Conservation (phyloP, 2,113 vertebrate genomes). For the Ictalurus furcatus region DNA sequence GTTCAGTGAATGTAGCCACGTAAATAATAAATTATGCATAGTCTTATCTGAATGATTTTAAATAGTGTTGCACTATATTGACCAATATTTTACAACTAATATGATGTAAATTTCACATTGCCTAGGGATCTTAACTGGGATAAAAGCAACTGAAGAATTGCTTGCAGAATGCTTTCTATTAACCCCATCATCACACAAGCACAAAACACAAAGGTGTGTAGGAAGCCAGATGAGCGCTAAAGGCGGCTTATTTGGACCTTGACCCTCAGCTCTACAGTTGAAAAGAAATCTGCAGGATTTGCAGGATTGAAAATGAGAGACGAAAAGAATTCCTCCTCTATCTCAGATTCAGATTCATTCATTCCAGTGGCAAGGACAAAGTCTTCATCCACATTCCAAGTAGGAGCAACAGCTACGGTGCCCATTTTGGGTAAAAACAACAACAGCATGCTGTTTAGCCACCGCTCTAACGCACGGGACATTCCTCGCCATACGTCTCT, state of each 20-base stretch:
- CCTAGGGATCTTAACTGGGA: background rate
- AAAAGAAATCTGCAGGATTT: background rate
- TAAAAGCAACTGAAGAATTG: background rate
- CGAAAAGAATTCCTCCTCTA: background rate
- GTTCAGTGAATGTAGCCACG: background rate
- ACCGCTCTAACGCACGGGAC: background rate
- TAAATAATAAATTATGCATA: background rate
- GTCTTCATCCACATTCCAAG: background rate
- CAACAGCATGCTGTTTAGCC: background rate
- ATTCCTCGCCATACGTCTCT: background rate
- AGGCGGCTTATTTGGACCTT: constrained; percentile 6
- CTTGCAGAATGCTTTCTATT: constrained; percentile 14
- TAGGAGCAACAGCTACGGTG: background rate
- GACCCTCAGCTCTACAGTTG: constrained; percentile 1
- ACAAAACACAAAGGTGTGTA: background rate
- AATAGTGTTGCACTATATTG: background rate
- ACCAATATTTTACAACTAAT: background rate
- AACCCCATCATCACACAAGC: constrained; percentile 2
- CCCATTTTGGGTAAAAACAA: constrained; percentile 12
- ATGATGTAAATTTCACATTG: background rate
- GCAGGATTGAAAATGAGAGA: background rate
- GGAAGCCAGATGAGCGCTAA: background rate
- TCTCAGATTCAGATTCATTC: constrained; percentile 9
- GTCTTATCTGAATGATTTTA: background rate
- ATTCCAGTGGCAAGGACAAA: constrained; percentile 9